These are phyloP conservation scores for Arnoldichthys spilopterus DNA, from an alignment of 2,797 vertebrate species.

Conservation along the genomic window DNA sequence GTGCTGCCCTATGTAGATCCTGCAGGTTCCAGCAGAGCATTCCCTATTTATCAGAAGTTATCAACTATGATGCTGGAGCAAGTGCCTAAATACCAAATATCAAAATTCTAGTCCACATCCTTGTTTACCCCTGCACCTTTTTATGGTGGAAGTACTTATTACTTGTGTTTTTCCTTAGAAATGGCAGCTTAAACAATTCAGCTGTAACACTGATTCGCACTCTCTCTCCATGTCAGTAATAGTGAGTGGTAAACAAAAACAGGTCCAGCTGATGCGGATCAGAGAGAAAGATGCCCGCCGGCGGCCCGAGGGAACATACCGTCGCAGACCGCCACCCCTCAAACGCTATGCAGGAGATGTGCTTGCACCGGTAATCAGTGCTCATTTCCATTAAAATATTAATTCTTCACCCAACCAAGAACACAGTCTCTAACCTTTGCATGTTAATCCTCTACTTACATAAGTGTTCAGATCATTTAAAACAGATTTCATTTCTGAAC, in stretches of 20 bases:
- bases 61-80: too few relatives aligned
- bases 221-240: slow-evolving; percentile 61
- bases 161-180: neutral
- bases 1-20: neutral
- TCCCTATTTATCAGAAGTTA: too few relatives aligned
- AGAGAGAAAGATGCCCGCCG: slow-evolving; percentile 76
- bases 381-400: neutral
- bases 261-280: slow-evolving; percentile 72
- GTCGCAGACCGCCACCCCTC: slow-evolving; percentile 67
- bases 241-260: slow-evolving; percentile 76
- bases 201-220: neutral
- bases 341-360: slow-evolving; percentile 83
- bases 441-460: too few relatives aligned
- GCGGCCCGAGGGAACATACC: slow-evolving; percentile 69
- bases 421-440: neutral
- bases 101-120: too few relatives aligned
- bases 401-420: neutral
- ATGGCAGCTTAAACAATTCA: too few relatives aligned
- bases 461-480: too few relatives aligned
- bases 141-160: too few relatives aligned
- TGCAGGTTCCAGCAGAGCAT: neutral
- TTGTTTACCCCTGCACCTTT: too few relatives aligned
- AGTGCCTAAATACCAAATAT: too few relatives aligned
- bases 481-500: neutral
- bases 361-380: slow-evolving; percentile 82